A percentile compares a stretch with the other conserved stretches of the same genome.
These are phyloP conservation scores for Dysdera silvatica DNA, from an alignment of 1,140 invertebrate genomes.

Conservation along the genomic window DNA sequence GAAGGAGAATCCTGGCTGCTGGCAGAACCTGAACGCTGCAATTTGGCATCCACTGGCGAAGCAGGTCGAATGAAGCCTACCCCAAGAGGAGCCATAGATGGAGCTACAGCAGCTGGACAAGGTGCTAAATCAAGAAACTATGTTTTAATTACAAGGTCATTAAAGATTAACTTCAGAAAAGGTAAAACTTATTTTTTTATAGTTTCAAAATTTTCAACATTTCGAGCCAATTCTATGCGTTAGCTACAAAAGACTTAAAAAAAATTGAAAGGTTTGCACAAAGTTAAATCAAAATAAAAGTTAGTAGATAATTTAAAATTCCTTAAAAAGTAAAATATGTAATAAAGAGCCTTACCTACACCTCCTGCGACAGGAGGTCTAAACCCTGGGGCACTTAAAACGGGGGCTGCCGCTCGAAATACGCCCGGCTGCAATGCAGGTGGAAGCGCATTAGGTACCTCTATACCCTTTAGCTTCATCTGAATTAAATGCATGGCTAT, in stretches of 20 bases:
- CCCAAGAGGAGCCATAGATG: slow-evolving; percentile 13
- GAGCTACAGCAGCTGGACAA: slow-evolving; percentile 32
- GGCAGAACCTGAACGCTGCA: slow-evolving; percentile 35
- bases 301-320: too few relatives aligned
- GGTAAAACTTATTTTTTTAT: too few relatives aligned
- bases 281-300: too few relatives aligned
- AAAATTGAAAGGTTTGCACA: background rate
- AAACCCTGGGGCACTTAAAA: slow-evolving; percentile 23
- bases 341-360: slow-evolving; percentile 25
- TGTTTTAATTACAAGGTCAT: background rate
- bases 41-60: slow-evolving; percentile 22
- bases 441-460: slow-evolving; percentile 77
- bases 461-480: slow-evolving; percentile 81
- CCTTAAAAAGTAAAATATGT: background rate
- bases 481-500: slow-evolving; percentile 97
- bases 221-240: too few relatives aligned
- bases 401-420: slow-evolving; percentile 8
- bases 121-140: background rate
- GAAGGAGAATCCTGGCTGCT: slow-evolving; percentile 39
- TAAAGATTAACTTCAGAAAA: background rate
- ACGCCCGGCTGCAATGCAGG: slow-evolving; percentile 50
- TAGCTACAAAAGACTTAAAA: slow-evolving; percentile 5
- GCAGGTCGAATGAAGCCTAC: slow-evolving; percentile 23
- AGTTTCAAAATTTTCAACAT: too few relatives aligned
- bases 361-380: slow-evolving; percentile 20